Conservation (phyloP, 2,113 vertebrate species). For the Zeus faber region DNA sequence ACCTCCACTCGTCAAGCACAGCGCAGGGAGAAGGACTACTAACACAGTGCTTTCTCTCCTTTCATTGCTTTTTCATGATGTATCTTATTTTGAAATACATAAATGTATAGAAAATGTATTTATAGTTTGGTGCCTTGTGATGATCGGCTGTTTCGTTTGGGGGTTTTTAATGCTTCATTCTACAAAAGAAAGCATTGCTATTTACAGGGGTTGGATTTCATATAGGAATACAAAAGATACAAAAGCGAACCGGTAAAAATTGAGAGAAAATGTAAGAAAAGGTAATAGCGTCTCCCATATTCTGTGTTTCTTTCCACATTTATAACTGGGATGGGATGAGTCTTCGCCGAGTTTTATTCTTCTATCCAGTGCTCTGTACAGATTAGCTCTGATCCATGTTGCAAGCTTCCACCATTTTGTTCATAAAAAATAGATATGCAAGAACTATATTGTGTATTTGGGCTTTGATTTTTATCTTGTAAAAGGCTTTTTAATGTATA, state of each 20-base stretch:
- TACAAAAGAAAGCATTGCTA: too few relatives aligned
- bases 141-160: conserved; percentile 27
- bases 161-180: too few relatives aligned
- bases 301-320: too few relatives aligned
- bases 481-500: conserved; percentile 69
- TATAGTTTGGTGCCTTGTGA: conserved; percentile 68
- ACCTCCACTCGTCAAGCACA: conserved; percentile 5
- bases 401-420: conserved; percentile 41
- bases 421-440: conserved; percentile 64
- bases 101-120: conserved; percentile 65
- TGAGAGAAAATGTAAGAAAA: too few relatives aligned
- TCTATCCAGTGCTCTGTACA: too few relatives aligned
- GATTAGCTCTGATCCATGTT: conserved; percentile 28
- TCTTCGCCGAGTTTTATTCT: too few relatives aligned
- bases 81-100: conserved; percentile 45
- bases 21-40: conserved; percentile 8
- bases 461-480: conserved; percentile 69
- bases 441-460: conserved; percentile 81
- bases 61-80: conserved; percentile 22
- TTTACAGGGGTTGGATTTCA: too few relatives aligned
- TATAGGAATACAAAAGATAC: too few relatives aligned
- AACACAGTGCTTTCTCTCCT: not conserved
- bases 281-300: too few relatives aligned
- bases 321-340: too few relatives aligned
- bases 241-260: too few relatives aligned